Conservation (phyloP, 2,797 vertebrate species). For the Typhlichthys eigenmanni region DNA sequence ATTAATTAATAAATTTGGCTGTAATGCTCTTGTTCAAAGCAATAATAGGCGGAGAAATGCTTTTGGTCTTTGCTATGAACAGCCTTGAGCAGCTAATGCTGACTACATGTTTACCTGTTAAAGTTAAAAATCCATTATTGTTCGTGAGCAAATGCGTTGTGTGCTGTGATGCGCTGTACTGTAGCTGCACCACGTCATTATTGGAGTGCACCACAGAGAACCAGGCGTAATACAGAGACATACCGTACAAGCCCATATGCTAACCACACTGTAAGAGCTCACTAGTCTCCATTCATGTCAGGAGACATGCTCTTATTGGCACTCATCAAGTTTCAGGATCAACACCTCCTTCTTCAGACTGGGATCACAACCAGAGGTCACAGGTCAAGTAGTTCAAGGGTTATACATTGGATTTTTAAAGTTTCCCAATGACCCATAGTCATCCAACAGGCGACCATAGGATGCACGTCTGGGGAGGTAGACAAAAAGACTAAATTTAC, state of each 20-base stretch:
- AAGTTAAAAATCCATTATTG: too few species aligned
- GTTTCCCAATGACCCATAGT: constrained; percentile 79
- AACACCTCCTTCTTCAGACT: constrained; percentile 4
- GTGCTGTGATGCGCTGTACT: not conserved
- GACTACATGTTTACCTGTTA: too few species aligned
- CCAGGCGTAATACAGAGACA: not conserved
- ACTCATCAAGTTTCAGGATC: not conserved
- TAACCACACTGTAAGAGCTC: not conserved
- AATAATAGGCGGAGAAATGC: too few species aligned
- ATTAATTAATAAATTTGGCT: too few species aligned
- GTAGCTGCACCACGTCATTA: not conserved
- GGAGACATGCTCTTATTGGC: not conserved
- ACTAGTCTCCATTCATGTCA: too few species aligned
- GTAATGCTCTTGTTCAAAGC: too few species aligned
- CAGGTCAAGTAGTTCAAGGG: constrained; percentile 53
- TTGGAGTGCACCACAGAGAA: not conserved
- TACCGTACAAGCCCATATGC: not conserved
- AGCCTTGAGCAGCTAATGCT: too few species aligned
- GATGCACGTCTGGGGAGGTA: constrained; percentile 73
- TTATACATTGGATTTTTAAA: constrained; percentile 91
- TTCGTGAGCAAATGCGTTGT: not conserved
- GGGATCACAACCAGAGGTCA: not conserved
- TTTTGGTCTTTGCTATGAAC: too few species aligned
- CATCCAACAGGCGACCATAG: constrained; percentile 85
- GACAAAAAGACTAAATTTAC: not conserved